Evolutionary conservation across 1,140 invertebrate genomes (phyloP).

Genomic region (Ridgeia piscesae): DNA sequence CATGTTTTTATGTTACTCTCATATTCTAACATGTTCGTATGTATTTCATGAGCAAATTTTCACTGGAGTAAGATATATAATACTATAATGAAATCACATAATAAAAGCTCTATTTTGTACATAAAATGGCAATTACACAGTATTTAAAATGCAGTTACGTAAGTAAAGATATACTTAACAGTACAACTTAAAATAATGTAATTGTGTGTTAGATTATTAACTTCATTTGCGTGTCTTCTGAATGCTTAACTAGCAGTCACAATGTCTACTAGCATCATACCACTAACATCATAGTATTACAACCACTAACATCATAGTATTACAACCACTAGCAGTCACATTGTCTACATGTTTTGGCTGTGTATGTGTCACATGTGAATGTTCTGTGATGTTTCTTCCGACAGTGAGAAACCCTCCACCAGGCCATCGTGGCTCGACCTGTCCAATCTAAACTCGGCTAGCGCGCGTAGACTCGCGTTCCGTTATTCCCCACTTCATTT

Average conservation of each 20-base stretch:
- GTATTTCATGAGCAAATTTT: not conserved
- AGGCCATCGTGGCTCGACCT: not conserved
- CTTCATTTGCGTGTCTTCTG: no score
- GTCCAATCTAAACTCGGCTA: constrained; percentile 4
- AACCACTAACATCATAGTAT: no score
- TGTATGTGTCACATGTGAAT: not conserved
- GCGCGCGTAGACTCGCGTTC: not conserved
- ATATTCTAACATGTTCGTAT: not conserved
- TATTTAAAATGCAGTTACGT: no score
- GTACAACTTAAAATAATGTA: no score
- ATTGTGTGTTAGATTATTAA: no score
- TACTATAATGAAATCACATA: no score
- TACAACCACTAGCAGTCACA: no score
- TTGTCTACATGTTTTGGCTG: not conserved
- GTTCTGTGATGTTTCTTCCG: not conserved
- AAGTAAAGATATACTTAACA: no score
- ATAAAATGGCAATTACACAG: no score
- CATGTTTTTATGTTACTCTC: not conserved
- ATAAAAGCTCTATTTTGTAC: no score
- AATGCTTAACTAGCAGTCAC: not conserved
- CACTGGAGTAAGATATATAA: not conserved
- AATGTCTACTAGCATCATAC: not conserved
- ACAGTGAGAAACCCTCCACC: not conserved
- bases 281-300: no score
- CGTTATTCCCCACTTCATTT: not conserved